phyloP scores from a whole-genome alignment of 2,113 vertebrate genomes.

The Himantopus leucocephalus region DNA sequence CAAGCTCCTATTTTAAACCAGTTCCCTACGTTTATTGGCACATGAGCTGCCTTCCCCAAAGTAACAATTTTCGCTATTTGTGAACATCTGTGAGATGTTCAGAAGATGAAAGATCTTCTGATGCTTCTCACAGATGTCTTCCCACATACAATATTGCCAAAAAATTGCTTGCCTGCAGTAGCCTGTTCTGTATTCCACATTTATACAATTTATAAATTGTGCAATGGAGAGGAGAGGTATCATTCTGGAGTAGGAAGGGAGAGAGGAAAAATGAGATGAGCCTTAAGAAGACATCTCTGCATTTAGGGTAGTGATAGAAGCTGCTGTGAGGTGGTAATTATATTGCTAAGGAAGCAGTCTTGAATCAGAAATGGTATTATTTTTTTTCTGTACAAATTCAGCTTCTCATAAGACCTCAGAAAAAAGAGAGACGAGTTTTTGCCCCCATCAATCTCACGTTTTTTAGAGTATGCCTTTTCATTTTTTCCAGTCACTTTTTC shows the following conservation, averaged over 20 bases:
- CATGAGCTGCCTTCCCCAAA: slow-evolving; percentile 63
- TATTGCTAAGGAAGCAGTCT: not conserved
- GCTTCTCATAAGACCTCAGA: not conserved
- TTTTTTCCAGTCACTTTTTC: not conserved
- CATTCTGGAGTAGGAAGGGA: slow-evolving; percentile 28
- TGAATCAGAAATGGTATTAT: slow-evolving; percentile 5
- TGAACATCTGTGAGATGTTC: slow-evolving; percentile 76
- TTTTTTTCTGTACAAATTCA: not conserved
- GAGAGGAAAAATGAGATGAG: slow-evolving; percentile 25
- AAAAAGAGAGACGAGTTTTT: not conserved
- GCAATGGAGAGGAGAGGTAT: slow-evolving; percentile 30
- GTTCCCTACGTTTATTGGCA: slow-evolving; percentile 50
- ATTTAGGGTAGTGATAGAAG: not conserved
- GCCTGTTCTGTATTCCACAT: slow-evolving; percentile 57
- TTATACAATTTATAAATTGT: slow-evolving; percentile 53
- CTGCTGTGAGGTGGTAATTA: not conserved
- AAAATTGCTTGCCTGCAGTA: slow-evolving; percentile 64
- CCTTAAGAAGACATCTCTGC: not conserved
- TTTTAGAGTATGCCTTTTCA: not conserved
- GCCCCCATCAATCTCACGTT: not conserved
- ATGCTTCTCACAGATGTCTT: slow-evolving; percentile 75
- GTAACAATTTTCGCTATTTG: slow-evolving; percentile 73
- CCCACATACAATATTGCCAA: slow-evolving; percentile 70
- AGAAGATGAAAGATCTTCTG: slow-evolving; percentile 73
- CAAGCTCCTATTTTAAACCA: slow-evolving; percentile 64